phyloP scores from a whole-genome alignment of 2,888 invertebrate genomes.

The Trisateles emortualis region DNA sequence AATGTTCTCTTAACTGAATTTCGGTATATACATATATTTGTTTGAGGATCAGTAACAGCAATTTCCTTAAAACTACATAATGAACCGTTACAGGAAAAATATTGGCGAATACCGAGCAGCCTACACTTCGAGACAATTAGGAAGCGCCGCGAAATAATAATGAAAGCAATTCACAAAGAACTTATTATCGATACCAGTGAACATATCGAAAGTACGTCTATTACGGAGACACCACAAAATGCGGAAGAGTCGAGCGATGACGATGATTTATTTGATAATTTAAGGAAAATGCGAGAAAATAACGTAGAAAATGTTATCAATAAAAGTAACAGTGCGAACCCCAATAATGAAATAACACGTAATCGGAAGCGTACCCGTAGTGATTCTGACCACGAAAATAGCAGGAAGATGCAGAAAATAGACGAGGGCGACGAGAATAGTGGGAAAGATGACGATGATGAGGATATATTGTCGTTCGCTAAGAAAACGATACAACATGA shows the following conservation, averaged over 20 bases:
- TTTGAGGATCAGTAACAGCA: slow-evolving; percentile 17
- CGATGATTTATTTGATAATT: slow-evolving; percentile 76
- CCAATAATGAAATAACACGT: slow-evolving; percentile 34
- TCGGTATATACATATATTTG: too few relatives aligned
- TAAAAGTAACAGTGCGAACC: slow-evolving; percentile 37
- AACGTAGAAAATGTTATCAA: slow-evolving; percentile 41
- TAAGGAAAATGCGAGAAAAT: slow-evolving; percentile 71
- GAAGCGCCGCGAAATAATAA: slow-evolving; percentile 85
- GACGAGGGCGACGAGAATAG: slow-evolving; percentile 61
- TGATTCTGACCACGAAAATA: slow-evolving; percentile 63
- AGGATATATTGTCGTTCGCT: slow-evolving; percentile 78
- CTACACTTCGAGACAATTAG: slow-evolving; percentile 85
- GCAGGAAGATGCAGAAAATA: slow-evolving; percentile 73
- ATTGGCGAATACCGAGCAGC: slow-evolving; percentile 94
- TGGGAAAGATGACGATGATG: slow-evolving; percentile 53
- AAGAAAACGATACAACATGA: slow-evolving; percentile 75
- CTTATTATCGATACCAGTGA: slow-evolving; percentile 63
- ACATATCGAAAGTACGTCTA: slow-evolving; percentile 10
- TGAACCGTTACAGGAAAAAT: slow-evolving; percentile 88
- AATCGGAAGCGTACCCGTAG: slow-evolving; percentile 73
- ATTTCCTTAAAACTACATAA: slow-evolving; percentile 7
- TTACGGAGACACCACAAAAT: slow-evolving; percentile 26
- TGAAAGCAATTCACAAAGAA: slow-evolving; percentile 85
- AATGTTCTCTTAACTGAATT: too few relatives aligned
- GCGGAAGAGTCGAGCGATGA: slow-evolving; percentile 69